Base-by-base conservation (phyloP, 2,797 vertebrate genomes). In the Sebastiscus albofasciatus region DNA sequence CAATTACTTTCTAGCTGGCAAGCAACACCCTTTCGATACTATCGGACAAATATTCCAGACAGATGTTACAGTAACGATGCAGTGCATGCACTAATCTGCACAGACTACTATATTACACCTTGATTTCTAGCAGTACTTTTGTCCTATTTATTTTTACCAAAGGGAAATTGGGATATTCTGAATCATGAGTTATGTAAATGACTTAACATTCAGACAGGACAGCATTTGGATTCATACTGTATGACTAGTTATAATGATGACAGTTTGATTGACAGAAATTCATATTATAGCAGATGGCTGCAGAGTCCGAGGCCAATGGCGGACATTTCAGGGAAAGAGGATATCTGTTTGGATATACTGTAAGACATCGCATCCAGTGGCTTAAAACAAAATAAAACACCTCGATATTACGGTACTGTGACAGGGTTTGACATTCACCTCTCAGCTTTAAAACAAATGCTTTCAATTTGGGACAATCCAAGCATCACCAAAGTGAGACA, bases 391-490 rank as follows among this genome's bases (percentile, higher is more conserved):
- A 90, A 93, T 90, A 84, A 90, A 90, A 89, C 75, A 87, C 90
- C 85, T 87, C 69, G 59, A 90, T 89, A 85, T 82, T 75, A 77
- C 24, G 60, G 67, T 49, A 59, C 73, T 31, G 80, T 72, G 89
- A 90, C 89, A 56, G 55, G 75, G 75, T 79, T 86, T 77, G 59
- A 85, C 89, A 87, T 82, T 86, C 84, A 85, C 89, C 79, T 85
- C 73, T 85, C 75, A 59, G 85, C 77, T 92, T 93, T 89, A 84
- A 92, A 93, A 94, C 87, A 91, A 93, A 94, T 92, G 92, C 90
- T 92, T 94, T 94, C 91, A 91, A 94, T 94, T 93, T 93, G 89
- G 85, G 86, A 76, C 88, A 89, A 93, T 86, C 90, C 91, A 94
- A 92, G 93, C 91, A 92, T 94, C 88, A 91, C 92, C 86, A 90